Base-by-base conservation (phyloP, 1,140 invertebrate genomes). In the Dinothrombium tinctorium region DNA sequence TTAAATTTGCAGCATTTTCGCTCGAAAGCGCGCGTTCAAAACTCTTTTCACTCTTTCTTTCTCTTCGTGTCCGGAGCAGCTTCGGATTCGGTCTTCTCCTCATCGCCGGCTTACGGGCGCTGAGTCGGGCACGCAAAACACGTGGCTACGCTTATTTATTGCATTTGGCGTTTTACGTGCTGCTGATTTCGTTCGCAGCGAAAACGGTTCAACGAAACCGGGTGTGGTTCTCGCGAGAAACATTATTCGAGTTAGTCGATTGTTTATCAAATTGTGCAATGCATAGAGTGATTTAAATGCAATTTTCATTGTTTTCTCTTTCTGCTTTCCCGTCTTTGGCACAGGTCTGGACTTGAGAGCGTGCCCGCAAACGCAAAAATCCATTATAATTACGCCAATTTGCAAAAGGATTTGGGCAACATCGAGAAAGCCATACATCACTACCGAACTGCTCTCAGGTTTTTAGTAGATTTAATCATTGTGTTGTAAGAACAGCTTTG, bases 311-410 rank as follows among this genome's bases (percentile, higher is more conserved):
- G 15, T 29, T 3, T 11, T n/a, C 28, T 29, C 11, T 29, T 29
- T n/a, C 28, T 29, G 28, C 28, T 29, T 29, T 11, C 28, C 15
- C 28, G 12, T n/a, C 26, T 28, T 28, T 41, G 31, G 42, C 40
- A 36, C 63, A 84, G 81, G 54, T 71, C 81, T 8, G 81, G 81
- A 14, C 55, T 86, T 23, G 62, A 68, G 46, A 70, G 73, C 3
- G 55, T 82, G 17, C 79, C 80, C 1, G 68, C 76, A 55, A 87
- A 86, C 55, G 79, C 79, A 20, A 86, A 87, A 61, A 71, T 82
- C 60, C 80, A 84, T 60, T 87, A 83, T 62, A 86, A 86, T 59
- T 82, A 76, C 56, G 81, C 73, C 17, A 87, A 87, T 63, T 74
- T 78, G 53, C 65, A 79, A 38, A 70, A 76, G 54, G 80, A 84